These are phyloP conservation scores for Torymus tubicola DNA, from an alignment of 2,888 invertebrate species.

Conservation along the genomic window DNA sequence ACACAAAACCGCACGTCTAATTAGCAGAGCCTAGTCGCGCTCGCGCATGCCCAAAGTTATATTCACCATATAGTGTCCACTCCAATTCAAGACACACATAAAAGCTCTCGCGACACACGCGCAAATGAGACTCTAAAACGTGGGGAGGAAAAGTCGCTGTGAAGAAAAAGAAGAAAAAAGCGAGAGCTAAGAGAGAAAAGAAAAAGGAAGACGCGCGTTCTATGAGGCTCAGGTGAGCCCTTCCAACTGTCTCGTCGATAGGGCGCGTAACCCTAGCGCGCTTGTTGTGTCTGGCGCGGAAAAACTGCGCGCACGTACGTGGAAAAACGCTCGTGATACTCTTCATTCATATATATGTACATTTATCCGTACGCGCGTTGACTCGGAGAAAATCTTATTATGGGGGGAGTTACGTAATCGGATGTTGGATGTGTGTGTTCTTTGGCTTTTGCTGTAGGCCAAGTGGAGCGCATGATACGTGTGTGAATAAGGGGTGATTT, in stretches of 20 bases:
- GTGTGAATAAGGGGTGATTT: too few species aligned
- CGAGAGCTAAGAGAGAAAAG: neutral
- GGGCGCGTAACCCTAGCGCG: constrained; percentile 42
- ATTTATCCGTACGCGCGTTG: neutral
- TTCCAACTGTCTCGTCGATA: constrained; percentile 52
- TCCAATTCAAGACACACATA: neutral
- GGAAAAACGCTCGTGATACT: neutral
- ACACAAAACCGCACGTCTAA: constrained; percentile 2
- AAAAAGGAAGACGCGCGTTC: neutral
- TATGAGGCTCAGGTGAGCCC: constrained; percentile 15
- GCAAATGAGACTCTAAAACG: constrained; percentile 26
- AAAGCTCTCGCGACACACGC: neutral
- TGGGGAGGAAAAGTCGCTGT: neutral
- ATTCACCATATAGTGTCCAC: constrained; percentile 7
- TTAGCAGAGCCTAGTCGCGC: neutral
- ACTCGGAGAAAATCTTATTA: too few species aligned
- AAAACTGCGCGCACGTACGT: neutral
- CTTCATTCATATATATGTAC: neutral
- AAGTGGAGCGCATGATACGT: too few species aligned
- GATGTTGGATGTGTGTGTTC: too few species aligned
- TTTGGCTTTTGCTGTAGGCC: too few species aligned
- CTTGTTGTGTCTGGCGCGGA: neutral
- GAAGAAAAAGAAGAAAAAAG: too few species aligned
- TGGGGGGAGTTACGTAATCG: too few species aligned
- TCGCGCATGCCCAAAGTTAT: neutral